A percentile compares a stretch with the other conserved stretches of the same genome.
Evolutionary conservation across 2,113 vertebrate genomes (phyloP).

Genomic region (Kobus ellipsiprymnus): DNA sequence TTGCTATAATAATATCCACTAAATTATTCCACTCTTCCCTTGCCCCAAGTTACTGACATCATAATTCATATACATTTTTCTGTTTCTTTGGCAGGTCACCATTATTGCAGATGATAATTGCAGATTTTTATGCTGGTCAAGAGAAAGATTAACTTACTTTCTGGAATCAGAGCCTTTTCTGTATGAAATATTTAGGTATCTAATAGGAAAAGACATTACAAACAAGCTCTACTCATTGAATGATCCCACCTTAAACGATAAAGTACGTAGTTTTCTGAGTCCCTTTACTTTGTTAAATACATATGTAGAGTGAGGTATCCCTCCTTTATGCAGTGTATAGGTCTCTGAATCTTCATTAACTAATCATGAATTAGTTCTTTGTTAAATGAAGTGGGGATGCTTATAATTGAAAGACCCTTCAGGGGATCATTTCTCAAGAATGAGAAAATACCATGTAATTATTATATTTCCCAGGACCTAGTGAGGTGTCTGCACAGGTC

Average conservation of each 20-base stretch:
- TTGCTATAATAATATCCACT: not conserved
- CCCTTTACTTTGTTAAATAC: not conserved
- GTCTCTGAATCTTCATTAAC: not conserved
- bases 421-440: not conserved
- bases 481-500: not conserved
- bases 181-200: constrained; percentile 95
- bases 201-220: constrained; percentile 99
- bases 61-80: not conserved
- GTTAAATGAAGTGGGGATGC: not conserved
- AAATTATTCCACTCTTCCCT: not conserved
- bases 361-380: not conserved
- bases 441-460: not conserved
- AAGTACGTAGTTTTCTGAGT: constrained; percentile 81
- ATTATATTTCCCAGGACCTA: not conserved
- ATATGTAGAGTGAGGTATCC: not conserved
- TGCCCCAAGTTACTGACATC: not conserved
- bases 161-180: constrained; percentile 96
- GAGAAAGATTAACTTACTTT: constrained; percentile 95
- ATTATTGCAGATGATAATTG: constrained; percentile 96
- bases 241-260: constrained; percentile 95
- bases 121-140: constrained; percentile 95
- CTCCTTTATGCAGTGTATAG: not conserved
- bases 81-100: constrained; percentile 85
- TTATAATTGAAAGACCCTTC: not conserved
- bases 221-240: constrained; percentile 98